A percentile compares a stretch with the other conserved stretches of the same genome.
phyloP scores from a whole-genome alignment of 2,888 invertebrate species.

The Stictocephala bisonia region DNA sequence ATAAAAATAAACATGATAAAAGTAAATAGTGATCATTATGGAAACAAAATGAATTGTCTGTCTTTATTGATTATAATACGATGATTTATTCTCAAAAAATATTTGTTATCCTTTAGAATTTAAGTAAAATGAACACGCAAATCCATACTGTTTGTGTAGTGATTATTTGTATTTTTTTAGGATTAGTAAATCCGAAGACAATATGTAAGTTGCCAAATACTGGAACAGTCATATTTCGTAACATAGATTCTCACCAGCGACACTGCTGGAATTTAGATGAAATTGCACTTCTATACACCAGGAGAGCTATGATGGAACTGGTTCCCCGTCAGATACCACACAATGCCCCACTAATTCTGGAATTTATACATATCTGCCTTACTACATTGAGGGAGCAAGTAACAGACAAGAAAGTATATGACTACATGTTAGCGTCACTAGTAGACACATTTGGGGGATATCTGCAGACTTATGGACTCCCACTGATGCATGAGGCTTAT shows the following conservation, averaged over 20 bases:
- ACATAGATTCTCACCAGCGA: constrained; percentile 47
- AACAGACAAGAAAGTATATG: constrained; percentile 41
- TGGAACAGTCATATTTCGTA: constrained; percentile 52
- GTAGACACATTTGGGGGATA: constrained; percentile 63
- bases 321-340: constrained; percentile 50
- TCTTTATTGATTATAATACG: too few relatives aligned
- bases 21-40: too few relatives aligned
- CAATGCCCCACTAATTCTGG: constrained; percentile 45
- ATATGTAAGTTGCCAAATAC: constrained; percentile 53
- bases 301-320: constrained; percentile 51
- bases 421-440: constrained; percentile 47
- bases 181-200: constrained; percentile 20
- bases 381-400: constrained; percentile 47
- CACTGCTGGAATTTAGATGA: constrained; percentile 54
- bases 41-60: too few relatives aligned
- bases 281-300: constrained; percentile 50
- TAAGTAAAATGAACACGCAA: too few relatives aligned
- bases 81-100: too few relatives aligned
- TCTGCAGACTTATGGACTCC: constrained; percentile 70
- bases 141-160: too few relatives aligned
- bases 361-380: constrained; percentile 50
- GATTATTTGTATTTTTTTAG: not conserved
- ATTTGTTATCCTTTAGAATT: too few relatives aligned
- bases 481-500: constrained; percentile 71
- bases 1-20: too few relatives aligned